phyloP scores from a whole-genome alignment of 2,113 vertebrate genomes.

The Rhagologus leucostigma region DNA sequence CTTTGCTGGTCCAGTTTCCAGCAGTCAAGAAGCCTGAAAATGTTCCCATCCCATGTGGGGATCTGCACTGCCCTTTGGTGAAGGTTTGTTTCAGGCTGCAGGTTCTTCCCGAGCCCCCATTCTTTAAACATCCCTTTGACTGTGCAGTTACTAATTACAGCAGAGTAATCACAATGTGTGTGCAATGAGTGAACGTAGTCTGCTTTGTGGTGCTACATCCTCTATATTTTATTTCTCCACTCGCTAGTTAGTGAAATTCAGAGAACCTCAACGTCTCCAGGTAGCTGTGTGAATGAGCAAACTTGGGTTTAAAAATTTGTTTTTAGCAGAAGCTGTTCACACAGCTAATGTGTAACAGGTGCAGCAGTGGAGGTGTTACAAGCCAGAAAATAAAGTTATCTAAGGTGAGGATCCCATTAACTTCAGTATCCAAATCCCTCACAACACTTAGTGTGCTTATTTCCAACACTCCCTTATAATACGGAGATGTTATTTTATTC shows the following conservation, averaged over 20 bases:
- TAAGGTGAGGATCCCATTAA: background rate
- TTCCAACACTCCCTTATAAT: background rate
- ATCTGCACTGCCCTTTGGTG: background rate
- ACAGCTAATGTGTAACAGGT: background rate
- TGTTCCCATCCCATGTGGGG: background rate
- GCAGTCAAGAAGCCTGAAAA: background rate
- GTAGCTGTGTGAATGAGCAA: background rate
- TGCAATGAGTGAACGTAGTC: accelerated
- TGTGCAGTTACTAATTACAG: background rate
- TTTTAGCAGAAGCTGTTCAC: background rate
- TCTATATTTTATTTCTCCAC: background rate
- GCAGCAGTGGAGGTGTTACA: background rate
- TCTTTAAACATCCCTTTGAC: background rate
- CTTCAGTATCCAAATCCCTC: background rate
- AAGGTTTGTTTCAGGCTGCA: background rate
- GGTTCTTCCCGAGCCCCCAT: background rate
- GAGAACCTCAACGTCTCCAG: background rate
- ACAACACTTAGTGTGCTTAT: background rate
- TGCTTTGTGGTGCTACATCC: background rate
- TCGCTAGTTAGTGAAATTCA: background rate
- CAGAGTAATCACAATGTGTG: background rate
- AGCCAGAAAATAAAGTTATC: background rate
- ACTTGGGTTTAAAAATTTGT: background rate
- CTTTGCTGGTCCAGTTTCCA: background rate
- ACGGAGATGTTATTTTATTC: background rate